Conservation (phyloP, 2,797 vertebrate genomes). For the Notamacropus eugenii region DNA sequence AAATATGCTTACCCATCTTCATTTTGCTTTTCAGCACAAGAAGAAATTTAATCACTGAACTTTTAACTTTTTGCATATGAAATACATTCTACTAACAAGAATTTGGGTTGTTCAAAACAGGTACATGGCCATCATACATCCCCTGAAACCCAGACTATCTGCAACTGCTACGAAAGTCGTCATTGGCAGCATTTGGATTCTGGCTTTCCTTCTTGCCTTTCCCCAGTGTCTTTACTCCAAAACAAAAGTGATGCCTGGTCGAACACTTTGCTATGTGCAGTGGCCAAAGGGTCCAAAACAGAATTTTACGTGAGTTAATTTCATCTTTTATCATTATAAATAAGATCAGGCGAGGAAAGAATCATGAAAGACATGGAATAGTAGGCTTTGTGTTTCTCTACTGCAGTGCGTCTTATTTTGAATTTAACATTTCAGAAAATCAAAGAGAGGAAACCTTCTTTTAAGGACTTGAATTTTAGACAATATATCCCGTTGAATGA, state of each 20-base stretch:
- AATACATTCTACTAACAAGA: slow-evolving; percentile 15
- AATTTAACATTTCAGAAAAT: neutral
- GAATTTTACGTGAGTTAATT: slow-evolving; percentile 91
- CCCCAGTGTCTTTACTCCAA: slow-evolving; percentile 97
- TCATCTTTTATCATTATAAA: slow-evolving; percentile 45
- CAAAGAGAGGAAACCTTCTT: neutral
- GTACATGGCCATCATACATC: slow-evolving; percentile 99
- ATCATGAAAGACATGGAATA: neutral
- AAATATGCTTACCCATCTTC: neutral
- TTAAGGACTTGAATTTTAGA: neutral
- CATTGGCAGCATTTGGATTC: slow-evolving; percentile 95
- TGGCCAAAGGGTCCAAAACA: slow-evolving; percentile 92
- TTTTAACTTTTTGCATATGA: slow-evolving; percentile 11
- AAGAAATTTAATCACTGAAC: neutral
- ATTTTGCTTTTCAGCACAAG: neutral
- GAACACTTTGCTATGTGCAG: slow-evolving; percentile 94
- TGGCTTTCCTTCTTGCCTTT: slow-evolving; percentile 95
- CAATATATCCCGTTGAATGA: neutral
- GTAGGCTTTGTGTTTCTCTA: neutral
- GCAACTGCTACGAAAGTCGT: slow-evolving; percentile 94
- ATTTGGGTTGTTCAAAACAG: slow-evolving; percentile 81
- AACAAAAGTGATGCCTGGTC: slow-evolving; percentile 87
- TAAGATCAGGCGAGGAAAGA: slow-evolving; percentile 9
- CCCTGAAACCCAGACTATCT: slow-evolving; percentile 95
- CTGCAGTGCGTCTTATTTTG: slow-evolving; percentile 13